A percentile compares a stretch with the other conserved stretches of the same genome.
Conservation (phyloP, 2,113 vertebrate genomes). For the Lagopus muta region DNA sequence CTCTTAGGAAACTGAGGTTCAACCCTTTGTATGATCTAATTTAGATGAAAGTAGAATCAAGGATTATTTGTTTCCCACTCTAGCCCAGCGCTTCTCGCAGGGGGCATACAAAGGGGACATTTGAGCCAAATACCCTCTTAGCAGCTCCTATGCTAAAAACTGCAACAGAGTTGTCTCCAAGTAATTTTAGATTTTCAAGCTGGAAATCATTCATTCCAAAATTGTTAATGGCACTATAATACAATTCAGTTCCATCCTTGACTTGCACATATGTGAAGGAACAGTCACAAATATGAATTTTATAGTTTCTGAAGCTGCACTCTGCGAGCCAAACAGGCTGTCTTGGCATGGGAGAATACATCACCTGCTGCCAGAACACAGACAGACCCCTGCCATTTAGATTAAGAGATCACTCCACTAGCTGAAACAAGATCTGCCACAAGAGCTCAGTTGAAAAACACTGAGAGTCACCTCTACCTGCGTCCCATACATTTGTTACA, state of each 20-base stretch:
- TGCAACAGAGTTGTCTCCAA: neutral
- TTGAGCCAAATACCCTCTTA: neutral
- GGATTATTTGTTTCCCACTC: neutral
- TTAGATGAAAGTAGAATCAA: neutral
- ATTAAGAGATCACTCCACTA: neutral
- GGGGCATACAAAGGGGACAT: neutral
- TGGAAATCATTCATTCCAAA: slow-evolving; percentile 4
- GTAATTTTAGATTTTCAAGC: neutral
- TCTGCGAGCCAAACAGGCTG: neutral
- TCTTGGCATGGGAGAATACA: neutral
- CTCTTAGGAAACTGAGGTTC: neutral
- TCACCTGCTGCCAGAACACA: neutral
- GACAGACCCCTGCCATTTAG: neutral
- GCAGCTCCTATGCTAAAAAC: neutral
- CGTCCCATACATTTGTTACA: neutral
- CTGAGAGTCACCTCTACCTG: accelerated
- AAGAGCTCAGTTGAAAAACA: neutral
- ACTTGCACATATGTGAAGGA: neutral
- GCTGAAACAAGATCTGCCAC: neutral
- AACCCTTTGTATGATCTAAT: neutral
- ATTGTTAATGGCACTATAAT: neutral
- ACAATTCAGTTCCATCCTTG: neutral
- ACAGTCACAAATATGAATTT: neutral
- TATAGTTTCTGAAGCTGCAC: neutral
- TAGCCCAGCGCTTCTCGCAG: neutral